Conservation (phyloP, 2,888 invertebrate species). For the Aquatica leii region DNA sequence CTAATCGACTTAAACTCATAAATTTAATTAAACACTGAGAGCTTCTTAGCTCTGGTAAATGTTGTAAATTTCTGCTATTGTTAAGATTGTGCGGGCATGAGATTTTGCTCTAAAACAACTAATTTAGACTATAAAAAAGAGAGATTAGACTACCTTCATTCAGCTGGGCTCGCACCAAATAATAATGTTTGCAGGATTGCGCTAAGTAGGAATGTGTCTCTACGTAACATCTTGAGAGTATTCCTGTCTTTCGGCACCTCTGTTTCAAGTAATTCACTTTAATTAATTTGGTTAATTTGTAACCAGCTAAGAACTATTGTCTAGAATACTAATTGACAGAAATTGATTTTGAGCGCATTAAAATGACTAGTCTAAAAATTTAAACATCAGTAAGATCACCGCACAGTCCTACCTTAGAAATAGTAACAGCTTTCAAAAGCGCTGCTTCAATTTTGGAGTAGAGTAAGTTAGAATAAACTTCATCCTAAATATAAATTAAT, state of each 20-base stretch:
- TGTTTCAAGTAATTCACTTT: constrained; percentile 15
- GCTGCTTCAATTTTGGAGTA: constrained; percentile 24
- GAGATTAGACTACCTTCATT: background rate
- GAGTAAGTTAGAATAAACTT: constrained; percentile 8
- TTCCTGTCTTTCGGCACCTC: constrained; percentile 23
- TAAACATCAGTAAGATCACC: constrained; percentile 16
- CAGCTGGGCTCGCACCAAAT: background rate
- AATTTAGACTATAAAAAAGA: background rate
- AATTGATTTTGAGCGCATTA: too few relatives aligned
- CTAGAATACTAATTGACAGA: too few relatives aligned
- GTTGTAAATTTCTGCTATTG: too few relatives aligned
- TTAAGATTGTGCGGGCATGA: background rate
- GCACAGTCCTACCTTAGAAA: constrained; percentile 24
- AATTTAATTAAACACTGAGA: background rate
- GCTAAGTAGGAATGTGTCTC: constrained; percentile 18
- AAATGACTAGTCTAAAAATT: background rate
- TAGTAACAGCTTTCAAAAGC: constrained; percentile 21
- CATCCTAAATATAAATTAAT: background rate
- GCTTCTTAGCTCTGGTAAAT: background rate
- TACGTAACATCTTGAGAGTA: constrained; percentile 8
- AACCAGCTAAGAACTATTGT: background rate
- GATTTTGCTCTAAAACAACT: background rate
- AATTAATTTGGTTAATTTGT: constrained; percentile 14
- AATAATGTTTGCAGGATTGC: constrained; percentile 19
- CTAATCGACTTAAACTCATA: background rate